Evolutionary conservation across 2,797 vertebrate genomes (phyloP).

Genomic region (Characodon lateralis): DNA sequence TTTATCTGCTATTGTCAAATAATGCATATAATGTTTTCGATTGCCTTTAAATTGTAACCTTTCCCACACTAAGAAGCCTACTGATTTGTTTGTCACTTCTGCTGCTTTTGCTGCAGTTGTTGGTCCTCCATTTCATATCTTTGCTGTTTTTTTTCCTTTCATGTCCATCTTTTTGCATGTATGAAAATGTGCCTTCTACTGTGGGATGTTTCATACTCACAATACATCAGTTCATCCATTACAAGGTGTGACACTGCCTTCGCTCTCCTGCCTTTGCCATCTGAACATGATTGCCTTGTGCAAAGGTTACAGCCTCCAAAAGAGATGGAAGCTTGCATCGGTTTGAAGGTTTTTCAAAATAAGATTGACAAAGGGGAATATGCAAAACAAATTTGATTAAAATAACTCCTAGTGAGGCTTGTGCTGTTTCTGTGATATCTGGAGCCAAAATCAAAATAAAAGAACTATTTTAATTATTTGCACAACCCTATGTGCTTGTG

Average conservation of each 20-base stretch:
- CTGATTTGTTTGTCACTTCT: too few relatives aligned
- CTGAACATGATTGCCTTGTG: not conserved
- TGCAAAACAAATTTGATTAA: too few relatives aligned
- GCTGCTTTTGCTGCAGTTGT: not conserved
- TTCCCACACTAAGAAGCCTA: too few relatives aligned
- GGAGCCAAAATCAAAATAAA: too few relatives aligned
- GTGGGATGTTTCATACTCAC: not conserved
- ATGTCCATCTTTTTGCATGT: not conserved
- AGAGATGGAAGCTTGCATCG: too few relatives aligned
- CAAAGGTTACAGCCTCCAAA: not conserved
- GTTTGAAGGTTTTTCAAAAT: too few relatives aligned
- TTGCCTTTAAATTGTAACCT: too few relatives aligned
- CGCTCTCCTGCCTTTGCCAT: not conserved
- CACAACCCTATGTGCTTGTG: too few relatives aligned
- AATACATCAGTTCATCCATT: not conserved
- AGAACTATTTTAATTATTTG: too few relatives aligned
- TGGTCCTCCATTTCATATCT: not conserved
- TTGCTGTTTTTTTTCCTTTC: not conserved
- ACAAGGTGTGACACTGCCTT: not conserved
- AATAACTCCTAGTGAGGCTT: too few relatives aligned
- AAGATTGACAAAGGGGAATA: too few relatives aligned
- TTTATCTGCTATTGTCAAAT: not conserved
- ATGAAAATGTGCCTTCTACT: not conserved
- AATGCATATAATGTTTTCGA: not conserved
- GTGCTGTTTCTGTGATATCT: too few relatives aligned